A percentile compares a stretch with the other conserved stretches of the same genome.
Conservation (phyloP, 2,113 vertebrate species). For the Mellivora capensis region DNA sequence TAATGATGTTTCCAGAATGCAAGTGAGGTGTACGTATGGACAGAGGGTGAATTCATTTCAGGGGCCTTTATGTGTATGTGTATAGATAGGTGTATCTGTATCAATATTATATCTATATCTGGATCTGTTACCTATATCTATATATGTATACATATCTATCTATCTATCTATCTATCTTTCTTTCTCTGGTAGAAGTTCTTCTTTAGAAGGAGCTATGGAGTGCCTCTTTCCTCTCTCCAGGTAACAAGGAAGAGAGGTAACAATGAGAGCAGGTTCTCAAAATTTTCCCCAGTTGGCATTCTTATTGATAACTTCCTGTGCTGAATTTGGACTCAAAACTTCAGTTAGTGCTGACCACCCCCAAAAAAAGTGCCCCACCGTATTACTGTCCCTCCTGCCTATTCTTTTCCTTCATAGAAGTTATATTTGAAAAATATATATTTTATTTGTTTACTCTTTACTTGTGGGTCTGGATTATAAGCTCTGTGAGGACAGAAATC, state of each 20-base stretch:
- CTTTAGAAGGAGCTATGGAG: background rate
- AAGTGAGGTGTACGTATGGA: no score
- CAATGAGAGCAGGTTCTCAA: background rate
- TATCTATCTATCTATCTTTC: background rate
- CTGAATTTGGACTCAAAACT: background rate
- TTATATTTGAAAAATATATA: background rate
- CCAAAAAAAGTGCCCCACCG: background rate
- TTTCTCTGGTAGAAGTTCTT: background rate
- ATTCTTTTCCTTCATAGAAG: background rate
- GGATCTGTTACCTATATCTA: background rate
- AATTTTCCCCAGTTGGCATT: background rate
- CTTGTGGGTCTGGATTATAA: background rate
- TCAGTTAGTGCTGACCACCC: background rate
- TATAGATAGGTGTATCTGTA: background rate
- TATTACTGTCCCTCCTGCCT: background rate
- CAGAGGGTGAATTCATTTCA: background rate
- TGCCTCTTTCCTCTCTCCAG: background rate
- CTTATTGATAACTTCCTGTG: background rate
- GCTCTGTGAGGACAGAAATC: background rate
- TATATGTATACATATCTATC: no score
- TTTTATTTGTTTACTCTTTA: background rate
- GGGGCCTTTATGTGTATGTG: no score
- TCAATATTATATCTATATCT: background rate
- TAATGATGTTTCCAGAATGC: no score
- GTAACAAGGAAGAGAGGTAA: background rate